phyloP scores from a whole-genome alignment of 2,888 invertebrate species.

The Drosophila peninsularis region DNA sequence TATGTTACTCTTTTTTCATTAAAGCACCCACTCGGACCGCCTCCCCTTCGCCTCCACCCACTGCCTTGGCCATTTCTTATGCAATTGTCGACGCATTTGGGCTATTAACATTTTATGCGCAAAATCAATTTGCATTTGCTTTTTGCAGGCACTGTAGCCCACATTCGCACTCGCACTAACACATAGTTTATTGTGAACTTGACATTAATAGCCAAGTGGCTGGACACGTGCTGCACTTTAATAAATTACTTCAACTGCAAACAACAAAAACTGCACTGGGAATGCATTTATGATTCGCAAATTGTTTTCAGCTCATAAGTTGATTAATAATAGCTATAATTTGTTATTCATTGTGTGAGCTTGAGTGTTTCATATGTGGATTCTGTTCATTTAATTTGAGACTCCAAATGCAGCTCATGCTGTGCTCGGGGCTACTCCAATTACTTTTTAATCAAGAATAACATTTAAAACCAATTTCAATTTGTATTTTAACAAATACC shows the following conservation, averaged over 20 bases:
- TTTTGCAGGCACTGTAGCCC: conserved; percentile 13
- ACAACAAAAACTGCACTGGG: conserved; percentile 35
- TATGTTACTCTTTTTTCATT: conserved; percentile 41
- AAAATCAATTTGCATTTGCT: conserved; percentile 68
- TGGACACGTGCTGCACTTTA: conserved; percentile 61
- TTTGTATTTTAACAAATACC: neutral
- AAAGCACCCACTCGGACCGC: conserved; percentile 17
- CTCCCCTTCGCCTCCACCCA: neutral
- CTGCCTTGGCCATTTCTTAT: conserved; percentile 26
- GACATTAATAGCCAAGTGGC: conserved; percentile 70
- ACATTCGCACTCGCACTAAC: neutral
- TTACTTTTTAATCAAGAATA: conserved; percentile 11
- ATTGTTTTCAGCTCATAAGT: conserved; percentile 24
- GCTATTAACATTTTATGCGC: conserved; percentile 61
- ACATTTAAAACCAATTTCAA: neutral
- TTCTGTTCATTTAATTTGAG: neutral
- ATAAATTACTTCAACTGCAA: conserved; percentile 36
- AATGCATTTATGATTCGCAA: conserved; percentile 43
- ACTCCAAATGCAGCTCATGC: no score
- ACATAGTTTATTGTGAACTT: conserved; percentile 52
- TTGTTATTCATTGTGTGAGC: conserved; percentile 2
- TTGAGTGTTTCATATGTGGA: no score
- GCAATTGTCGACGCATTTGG: conserved; percentile 58
- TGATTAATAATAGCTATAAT: conserved; percentile 22
- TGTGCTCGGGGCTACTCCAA: neutral